Conservation (phyloP, 2,797 vertebrate species). For the Chaetophractus vellerosus region DNA sequence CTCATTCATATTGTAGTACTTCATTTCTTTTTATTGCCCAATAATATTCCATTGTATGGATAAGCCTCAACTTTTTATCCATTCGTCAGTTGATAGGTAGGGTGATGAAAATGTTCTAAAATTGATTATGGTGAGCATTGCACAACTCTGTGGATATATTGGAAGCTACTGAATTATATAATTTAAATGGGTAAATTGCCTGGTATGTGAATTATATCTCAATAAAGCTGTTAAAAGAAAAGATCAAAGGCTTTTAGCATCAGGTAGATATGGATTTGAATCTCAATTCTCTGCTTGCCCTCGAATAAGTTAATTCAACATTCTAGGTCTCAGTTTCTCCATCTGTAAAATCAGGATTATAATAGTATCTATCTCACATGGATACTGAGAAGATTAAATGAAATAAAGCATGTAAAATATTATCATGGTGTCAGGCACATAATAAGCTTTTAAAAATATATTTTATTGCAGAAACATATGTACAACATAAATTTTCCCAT, state of each 20-base stretch:
- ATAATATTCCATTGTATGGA: not conserved
- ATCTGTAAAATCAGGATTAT: not conserved
- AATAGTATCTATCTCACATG: not conserved
- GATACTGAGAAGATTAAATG: conserved; percentile 28
- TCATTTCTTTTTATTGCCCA: not conserved
- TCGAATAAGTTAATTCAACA: not conserved
- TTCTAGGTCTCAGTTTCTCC: not conserved
- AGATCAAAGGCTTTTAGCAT: not conserved
- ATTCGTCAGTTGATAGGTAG: not conserved
- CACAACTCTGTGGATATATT: not conserved
- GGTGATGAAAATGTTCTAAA: conserved; percentile 18
- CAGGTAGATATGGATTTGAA: not conserved
- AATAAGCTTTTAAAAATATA: too few species aligned
- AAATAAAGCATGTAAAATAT: not conserved
- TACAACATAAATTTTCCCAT: too few species aligned
- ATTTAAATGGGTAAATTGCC: not conserved
- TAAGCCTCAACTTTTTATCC: not conserved
- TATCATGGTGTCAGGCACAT: conserved; percentile 3
- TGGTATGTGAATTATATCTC: not conserved
- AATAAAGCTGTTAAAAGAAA: not conserved
- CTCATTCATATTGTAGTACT: not conserved
- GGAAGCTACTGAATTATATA: not conserved
- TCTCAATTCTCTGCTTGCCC: not conserved
- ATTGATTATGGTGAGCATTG: not conserved
- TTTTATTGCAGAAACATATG: too few species aligned